Evolutionary conservation across 2,888 invertebrate genomes (phyloP).

Genomic region (Portevinia maculata): DNA sequence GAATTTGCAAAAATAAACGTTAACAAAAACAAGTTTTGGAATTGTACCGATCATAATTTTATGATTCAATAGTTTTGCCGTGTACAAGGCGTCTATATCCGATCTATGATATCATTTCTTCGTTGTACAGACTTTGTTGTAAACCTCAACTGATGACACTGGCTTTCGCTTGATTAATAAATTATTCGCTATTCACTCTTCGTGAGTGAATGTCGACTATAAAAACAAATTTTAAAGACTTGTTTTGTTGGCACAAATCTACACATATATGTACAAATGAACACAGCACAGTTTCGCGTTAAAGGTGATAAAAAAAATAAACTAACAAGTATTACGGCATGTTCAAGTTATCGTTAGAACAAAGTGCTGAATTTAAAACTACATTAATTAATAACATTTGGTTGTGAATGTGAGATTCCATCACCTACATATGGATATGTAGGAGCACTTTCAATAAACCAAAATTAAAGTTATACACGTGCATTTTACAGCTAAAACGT

Average conservation of each 20-base stretch:
- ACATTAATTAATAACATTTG: constrained; percentile 55
- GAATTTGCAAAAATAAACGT: constrained; percentile 23
- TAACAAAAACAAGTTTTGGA: too few species aligned
- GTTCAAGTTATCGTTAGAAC: constrained; percentile 26
- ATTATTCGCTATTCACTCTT: constrained; percentile 6
- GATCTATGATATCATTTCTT: constrained; percentile 63
- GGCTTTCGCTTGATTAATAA: constrained; percentile 29
- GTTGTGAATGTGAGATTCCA: constrained; percentile 24
- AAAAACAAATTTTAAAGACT: constrained; percentile 10
- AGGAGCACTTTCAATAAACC: constrained; percentile 44
- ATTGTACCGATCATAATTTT: constrained; percentile 3
- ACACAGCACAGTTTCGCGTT: constrained; percentile 17
- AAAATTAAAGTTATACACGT: constrained; percentile 47
- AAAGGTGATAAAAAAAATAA: constrained; percentile 58
- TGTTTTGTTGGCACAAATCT: constrained; percentile 34
- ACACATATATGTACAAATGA: constrained; percentile 18
- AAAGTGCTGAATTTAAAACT: constrained; percentile 62
- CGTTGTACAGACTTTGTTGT: constrained; percentile 6
- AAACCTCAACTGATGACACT: constrained; percentile 33
- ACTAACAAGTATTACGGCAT: constrained; percentile 13
- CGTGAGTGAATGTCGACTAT: constrained; percentile 7
- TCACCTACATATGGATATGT: background rate
- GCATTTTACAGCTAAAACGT: constrained; percentile 52
- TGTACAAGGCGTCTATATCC: constrained; percentile 26
- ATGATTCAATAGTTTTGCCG: constrained; percentile 22